Percentiles rank a stretch among this genome's conserved stretches.
Evolutionary conservation across 30 jellyfish, hydroid and myxozoan genomes (phyloP).

Genomic region (Morbakka virulenta): DNA sequence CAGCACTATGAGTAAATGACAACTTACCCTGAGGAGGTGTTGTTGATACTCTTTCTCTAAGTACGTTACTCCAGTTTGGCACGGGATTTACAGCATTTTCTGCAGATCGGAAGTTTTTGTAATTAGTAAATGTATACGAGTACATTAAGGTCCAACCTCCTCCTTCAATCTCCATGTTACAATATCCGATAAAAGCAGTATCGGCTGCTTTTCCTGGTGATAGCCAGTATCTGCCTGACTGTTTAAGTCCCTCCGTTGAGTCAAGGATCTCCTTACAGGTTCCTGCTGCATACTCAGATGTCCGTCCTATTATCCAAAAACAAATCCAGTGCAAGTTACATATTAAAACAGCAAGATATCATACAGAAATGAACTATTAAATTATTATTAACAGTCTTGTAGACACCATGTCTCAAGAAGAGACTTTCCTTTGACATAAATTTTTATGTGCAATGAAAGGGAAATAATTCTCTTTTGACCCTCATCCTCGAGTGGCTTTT

Average conservation of each 20-base stretch:
- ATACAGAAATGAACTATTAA: too few relatives aligned
- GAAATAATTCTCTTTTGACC: too few relatives aligned
- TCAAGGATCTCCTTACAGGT: slow-evolving; percentile 66
- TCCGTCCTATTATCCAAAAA: slow-evolving; percentile 33
- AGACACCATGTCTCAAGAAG: too few relatives aligned
- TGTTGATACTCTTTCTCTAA: slow-evolving; percentile 6
- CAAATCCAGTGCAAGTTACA: too few relatives aligned
- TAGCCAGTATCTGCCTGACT: slow-evolving; percentile 89
- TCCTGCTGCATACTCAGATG: slow-evolving; percentile 74
- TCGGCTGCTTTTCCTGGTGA: slow-evolving; percentile 66
- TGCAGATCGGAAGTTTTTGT: slow-evolving; percentile 57
- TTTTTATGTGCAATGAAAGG: too few relatives aligned
- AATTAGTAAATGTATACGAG: slow-evolving; percentile 65
- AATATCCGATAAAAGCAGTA: slow-evolving; percentile 78
- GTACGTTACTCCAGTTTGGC: slow-evolving; percentile 76
- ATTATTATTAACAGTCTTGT: too few relatives aligned
- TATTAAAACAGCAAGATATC: too few relatives aligned
- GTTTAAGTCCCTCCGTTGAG: slow-evolving; percentile 48
- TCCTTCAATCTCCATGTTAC: slow-evolving; percentile 78
- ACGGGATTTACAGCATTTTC: slow-evolving; percentile 63
- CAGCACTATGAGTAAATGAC: too few relatives aligned
- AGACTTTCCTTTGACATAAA: too few relatives aligned
- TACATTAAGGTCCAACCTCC: slow-evolving; percentile 96
- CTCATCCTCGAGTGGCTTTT: too few relatives aligned
- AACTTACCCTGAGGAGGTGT: slow-evolving; percentile 72